Evolutionary conservation across 2,888 invertebrate species (phyloP).

Genomic region (Griposia aprilina): DNA sequence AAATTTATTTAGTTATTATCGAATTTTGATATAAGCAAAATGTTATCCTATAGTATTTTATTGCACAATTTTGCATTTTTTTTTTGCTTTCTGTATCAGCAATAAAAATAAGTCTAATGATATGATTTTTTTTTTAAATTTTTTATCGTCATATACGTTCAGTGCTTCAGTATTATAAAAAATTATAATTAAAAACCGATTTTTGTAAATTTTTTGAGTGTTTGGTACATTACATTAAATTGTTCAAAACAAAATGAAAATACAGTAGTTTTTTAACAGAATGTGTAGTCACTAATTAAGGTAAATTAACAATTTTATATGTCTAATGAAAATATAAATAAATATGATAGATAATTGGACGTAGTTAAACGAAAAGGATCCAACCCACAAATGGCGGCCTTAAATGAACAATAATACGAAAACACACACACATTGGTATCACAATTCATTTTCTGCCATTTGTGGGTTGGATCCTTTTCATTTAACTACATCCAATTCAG

Average conservation of each 20-base stretch:
- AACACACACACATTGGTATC: too few relatives aligned
- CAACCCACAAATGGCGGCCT: too few relatives aligned
- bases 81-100: slow-evolving; percentile 47
- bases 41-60: slow-evolving; percentile 37
- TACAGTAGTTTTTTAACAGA: slow-evolving; percentile 31
- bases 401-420: too few relatives aligned
- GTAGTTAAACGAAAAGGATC: too few relatives aligned
- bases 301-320: slow-evolving; percentile 49
- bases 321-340: slow-evolving; percentile 27
- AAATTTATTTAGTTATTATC: slow-evolving; percentile 5
- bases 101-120: slow-evolving; percentile 38
- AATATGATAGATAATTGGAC: slow-evolving; percentile 12
- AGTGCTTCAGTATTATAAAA: slow-evolving; percentile 54
- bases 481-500: too few relatives aligned
- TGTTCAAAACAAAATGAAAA: slow-evolving; percentile 4
- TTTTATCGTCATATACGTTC: slow-evolving; percentile 30
- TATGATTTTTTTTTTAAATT: slow-evolving; percentile 23
- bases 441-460: too few relatives aligned
- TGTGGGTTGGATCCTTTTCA: too few relatives aligned
- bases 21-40: slow-evolving; percentile 37
- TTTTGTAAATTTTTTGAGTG: slow-evolving; percentile 8
- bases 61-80: slow-evolving; percentile 66
- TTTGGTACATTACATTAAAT: slow-evolving; percentile 24
- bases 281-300: slow-evolving; percentile 57
- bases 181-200: slow-evolving; percentile 12